Base-by-base conservation (phyloP, 2,888 invertebrate genomes). In the Bombylius discolor region DNA sequence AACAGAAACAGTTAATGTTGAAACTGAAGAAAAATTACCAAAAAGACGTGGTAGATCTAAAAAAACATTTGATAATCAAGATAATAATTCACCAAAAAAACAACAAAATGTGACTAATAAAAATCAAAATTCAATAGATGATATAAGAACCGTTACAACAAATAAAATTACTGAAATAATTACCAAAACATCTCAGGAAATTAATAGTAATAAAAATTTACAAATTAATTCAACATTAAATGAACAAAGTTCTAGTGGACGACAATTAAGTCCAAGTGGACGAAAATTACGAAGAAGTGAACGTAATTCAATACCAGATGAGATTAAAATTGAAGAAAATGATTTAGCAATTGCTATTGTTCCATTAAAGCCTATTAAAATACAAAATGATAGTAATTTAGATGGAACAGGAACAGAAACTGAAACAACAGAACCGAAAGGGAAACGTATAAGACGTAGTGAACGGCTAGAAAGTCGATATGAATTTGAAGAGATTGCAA, bases 391-490 rank as follows among this genome's bases (percentile, higher is more conserved):
- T 31, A 13, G 14, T 51, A 34, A 13, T 4, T 5, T 7, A 4
- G 7, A 31, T n/a, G 23, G 11, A 23, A 31, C 12, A 5, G 23
- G 23, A 36, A n/a, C 7, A 13, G 12, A 14, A 50, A 31, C 31
- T 42, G 8, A 13, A 50, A 23, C 14, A 50, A 36, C 34, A 36
- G 39, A 42, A 42, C 12, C 39, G 4, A 70, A 67, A 56, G 64
- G 63, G 4, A 70, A 67, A 48, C 60, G 65, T 6, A 71, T 66
- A 61, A 63, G 72, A 8, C 67, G 72, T 39, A 71, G 72, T 51
- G 71, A 70, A 23, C 68, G 72, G 4, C 57, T 72, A 53, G 71
- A 70, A 44, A 70, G 70, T 60, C 68, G 70, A 2, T 62, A 66
- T 47, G 71, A 70, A 62, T 63, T 62, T 31, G 66, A 47, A 9